These are phyloP conservation scores for Papilio polyxenes DNA, from an alignment of 1,140 invertebrate genomes.

Conservation along the genomic window DNA sequence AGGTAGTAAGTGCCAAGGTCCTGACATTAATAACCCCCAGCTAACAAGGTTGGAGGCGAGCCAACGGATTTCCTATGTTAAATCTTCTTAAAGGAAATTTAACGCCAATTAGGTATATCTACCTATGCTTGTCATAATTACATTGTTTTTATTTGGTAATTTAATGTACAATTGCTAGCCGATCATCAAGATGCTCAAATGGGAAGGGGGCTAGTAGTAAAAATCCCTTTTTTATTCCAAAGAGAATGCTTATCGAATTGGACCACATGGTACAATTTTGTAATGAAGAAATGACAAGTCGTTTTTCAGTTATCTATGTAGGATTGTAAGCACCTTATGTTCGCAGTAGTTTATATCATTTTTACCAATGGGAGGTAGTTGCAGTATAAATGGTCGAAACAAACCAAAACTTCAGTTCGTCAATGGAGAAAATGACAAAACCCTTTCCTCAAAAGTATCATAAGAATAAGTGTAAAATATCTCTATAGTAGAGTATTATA, in stretches of 20 bases:
- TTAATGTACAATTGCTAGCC: background rate
- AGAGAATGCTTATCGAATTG: too few species aligned
- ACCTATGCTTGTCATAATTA: background rate
- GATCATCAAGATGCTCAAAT: too few species aligned
- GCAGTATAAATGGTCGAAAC: too few species aligned
- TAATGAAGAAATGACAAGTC: too few species aligned
- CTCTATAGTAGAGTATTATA: background rate
- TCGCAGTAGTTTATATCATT: too few species aligned
- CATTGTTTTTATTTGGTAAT: background rate
- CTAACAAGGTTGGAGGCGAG: background rate
- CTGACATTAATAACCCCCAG: conserved; percentile 15
- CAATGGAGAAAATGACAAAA: background rate
- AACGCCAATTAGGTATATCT: background rate
- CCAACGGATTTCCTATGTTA: background rate
- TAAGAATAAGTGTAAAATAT: background rate
- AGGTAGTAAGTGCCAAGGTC: background rate
- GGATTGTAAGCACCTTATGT: too few species aligned
- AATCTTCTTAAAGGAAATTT: background rate
- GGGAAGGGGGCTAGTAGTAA: too few species aligned
- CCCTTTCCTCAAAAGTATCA: background rate
- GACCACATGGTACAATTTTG: too few species aligned
- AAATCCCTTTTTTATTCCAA: too few species aligned
- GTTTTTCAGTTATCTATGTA: too few species aligned
- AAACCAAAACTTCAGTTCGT: too few species aligned
- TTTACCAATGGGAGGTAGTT: too few species aligned